phyloP scores from a whole-genome alignment of 2,888 invertebrate genomes.

The Tetheella fluctuosa region DNA sequence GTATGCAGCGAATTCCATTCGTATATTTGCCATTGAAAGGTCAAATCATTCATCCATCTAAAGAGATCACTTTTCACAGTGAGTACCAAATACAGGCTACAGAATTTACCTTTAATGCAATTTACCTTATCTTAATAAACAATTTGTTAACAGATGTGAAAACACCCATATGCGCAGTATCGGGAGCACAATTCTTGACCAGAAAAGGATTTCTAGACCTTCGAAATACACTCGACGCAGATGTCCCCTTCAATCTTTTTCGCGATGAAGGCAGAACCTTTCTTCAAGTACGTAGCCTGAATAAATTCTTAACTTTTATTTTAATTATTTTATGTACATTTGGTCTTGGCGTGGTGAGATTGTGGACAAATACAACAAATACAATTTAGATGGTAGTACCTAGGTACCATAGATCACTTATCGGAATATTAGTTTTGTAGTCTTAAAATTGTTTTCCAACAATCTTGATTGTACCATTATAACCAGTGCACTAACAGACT shows the following conservation, averaged over 20 bases:
- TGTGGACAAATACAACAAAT: too few relatives aligned
- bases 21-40: slow-evolving; percentile 93
- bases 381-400: too few relatives aligned
- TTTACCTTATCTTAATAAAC: not conserved
- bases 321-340: too few relatives aligned
- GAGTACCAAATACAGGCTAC: slow-evolving; percentile 34
- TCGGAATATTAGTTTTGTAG: too few relatives aligned
- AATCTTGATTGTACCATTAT: not conserved
- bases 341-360: too few relatives aligned
- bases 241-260: slow-evolving; percentile 92
- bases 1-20: slow-evolving; percentile 91
- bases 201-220: slow-evolving; percentile 91
- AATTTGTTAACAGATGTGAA: slow-evolving; percentile 84
- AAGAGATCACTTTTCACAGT: slow-evolving; percentile 93
- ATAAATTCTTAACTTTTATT: too few relatives aligned
- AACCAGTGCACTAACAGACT: not conserved
- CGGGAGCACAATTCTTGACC: slow-evolving; percentile 92
- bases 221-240: slow-evolving; percentile 89
- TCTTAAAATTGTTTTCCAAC: too few relatives aligned
- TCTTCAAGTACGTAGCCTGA: slow-evolving; percentile 85
- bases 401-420: too few relatives aligned
- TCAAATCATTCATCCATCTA: slow-evolving; percentile 94
- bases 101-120: not conserved
- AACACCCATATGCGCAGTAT: slow-evolving; percentile 93
- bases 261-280: slow-evolving; percentile 92